These are phyloP conservation scores for Apostichopus californicus DNA, from an alignment of 35 echinoderm and acorn worm species.

Conservation along the genomic window DNA sequence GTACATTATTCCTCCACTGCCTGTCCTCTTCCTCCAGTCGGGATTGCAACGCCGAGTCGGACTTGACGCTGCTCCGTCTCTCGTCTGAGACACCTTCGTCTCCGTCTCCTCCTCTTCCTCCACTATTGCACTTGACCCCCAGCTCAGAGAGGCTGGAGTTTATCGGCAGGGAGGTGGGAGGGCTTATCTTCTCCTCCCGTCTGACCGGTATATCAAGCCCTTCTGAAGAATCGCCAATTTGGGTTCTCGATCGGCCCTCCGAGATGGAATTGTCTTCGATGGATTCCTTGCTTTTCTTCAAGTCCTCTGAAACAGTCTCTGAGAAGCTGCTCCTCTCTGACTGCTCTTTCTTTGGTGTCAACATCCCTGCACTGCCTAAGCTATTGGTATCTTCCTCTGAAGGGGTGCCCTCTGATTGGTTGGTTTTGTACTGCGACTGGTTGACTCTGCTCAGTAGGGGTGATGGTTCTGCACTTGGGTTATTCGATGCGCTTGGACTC, in stretches of 20 bases:
- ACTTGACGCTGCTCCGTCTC: constrained; percentile 45
- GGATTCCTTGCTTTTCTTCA: constrained; percentile 38
- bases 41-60: constrained; percentile 28
- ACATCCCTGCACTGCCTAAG: constrained; percentile 68
- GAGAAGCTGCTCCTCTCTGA: constrained; percentile 34
- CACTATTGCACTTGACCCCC: background rate
- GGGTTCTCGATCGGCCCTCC: background rate
- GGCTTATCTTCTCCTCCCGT: constrained; percentile 23
- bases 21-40: background rate
- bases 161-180: constrained; percentile 47
- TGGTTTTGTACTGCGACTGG: constrained; percentile 36
- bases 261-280: constrained; percentile 4
- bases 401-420: constrained; percentile 70
- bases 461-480: constrained; percentile 41
- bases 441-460: constrained; percentile 45
- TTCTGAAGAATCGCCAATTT: constrained; percentile 21
- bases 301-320: constrained; percentile 27
- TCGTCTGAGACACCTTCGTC: constrained; percentile 7
- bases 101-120: background rate
- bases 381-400: constrained; percentile 94
- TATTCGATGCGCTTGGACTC: constrained; percentile 32
- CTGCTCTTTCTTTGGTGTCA: constrained; percentile 46
- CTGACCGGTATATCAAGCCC: constrained; percentile 6
- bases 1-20: background rate
- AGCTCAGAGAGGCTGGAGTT: constrained; percentile 27